A percentile compares a stretch with the other conserved stretches of the same genome.
Evolutionary conservation across 2,113 vertebrate genomes (phyloP).

Genomic region (Protobothrops mucrosquamatus): DNA sequence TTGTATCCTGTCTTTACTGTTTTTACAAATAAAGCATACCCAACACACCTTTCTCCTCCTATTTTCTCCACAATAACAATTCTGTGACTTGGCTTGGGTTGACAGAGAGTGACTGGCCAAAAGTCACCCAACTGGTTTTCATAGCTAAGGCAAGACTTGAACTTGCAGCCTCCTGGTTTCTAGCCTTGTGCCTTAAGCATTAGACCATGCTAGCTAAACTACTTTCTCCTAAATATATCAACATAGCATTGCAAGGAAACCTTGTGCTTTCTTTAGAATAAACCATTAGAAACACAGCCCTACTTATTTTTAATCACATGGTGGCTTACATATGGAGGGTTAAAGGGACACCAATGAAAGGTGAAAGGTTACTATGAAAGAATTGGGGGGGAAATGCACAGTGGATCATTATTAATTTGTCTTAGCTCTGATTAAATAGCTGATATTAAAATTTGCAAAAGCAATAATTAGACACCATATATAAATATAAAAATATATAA

Average conservation of each 20-base stretch:
- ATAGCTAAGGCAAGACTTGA: no score
- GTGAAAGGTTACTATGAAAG: neutral
- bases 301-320: neutral
- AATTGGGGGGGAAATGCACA: neutral
- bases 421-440: constrained; percentile 3
- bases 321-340: neutral
- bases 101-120: no score
- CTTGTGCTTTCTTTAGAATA: neutral
- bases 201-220: neutral
- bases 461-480: neutral
- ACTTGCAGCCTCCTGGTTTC: no score
- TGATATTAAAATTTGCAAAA: constrained; percentile 1
- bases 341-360: neutral
- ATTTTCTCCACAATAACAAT: no score
- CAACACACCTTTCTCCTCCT: no score
- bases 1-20: no score
- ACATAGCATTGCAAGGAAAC: neutral
- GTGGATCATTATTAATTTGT: neutral
- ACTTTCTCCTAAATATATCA: neutral
- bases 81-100: no score
- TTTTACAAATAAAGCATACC: no score
- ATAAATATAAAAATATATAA: neutral
- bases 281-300: neutral
- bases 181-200: no score
- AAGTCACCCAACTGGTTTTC: no score